A percentile compares a stretch with the other conserved stretches of the same genome.
Evolutionary conservation across 2,113 vertebrate species (phyloP).

Genomic region (Microtus pennsylvanicus): DNA sequence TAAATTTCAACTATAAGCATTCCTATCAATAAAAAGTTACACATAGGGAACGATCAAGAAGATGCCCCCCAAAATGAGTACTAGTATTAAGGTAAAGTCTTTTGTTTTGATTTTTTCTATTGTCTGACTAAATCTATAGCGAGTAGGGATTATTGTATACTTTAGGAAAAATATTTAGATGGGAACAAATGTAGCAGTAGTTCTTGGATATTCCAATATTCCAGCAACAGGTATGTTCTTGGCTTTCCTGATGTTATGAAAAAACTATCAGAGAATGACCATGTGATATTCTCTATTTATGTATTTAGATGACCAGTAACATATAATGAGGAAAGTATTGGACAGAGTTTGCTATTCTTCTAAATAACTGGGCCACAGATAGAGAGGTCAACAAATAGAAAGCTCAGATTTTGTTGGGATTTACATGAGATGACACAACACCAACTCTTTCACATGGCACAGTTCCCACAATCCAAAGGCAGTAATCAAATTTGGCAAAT

Average conservation of each 20-base stretch:
- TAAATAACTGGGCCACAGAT: neutral
- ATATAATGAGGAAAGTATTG: neutral
- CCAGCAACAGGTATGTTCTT: neutral
- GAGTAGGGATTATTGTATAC: neutral
- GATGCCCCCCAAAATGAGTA: neutral
- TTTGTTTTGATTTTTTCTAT: neutral
- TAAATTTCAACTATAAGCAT: neutral
- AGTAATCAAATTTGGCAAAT: constrained; percentile 4
- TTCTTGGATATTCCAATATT: neutral
- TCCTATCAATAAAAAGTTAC: neutral
- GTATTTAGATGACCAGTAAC: neutral
- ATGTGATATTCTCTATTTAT: neutral
- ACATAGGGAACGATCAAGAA: neutral
- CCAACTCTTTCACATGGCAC: neutral
- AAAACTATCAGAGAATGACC: neutral
- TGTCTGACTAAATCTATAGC: neutral
- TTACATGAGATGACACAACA: neutral
- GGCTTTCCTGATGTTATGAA: neutral
- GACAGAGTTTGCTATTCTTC: neutral
- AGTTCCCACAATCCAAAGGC: neutral
- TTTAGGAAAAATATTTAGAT: neutral
- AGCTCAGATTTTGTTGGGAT: neutral
- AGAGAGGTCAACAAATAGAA: neutral
- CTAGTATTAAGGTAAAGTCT: neutral
- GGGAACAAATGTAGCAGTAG: neutral